phyloP scores from a whole-genome alignment of 2,113 vertebrate genomes.

The Erpornis zantholeuca region DNA sequence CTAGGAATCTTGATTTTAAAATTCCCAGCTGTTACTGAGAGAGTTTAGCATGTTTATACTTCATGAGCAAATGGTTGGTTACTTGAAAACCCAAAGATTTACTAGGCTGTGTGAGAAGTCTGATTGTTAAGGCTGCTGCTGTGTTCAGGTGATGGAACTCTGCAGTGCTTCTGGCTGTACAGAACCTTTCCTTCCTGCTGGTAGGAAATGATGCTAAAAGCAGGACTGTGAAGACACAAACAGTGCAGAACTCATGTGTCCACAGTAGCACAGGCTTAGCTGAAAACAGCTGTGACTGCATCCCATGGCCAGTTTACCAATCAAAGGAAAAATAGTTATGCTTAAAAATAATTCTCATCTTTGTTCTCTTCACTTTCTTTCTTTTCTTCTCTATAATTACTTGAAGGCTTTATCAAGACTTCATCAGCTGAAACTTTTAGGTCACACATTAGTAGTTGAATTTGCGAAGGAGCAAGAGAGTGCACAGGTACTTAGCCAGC shows the following conservation, averaged over 20 bases:
- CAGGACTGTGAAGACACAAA: not conserved
- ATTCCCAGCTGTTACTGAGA: not conserved
- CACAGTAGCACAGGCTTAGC: not conserved
- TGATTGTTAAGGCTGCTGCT: not conserved
- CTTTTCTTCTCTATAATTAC: not conserved
- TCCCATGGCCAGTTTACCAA: not conserved
- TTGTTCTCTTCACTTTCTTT: not conserved
- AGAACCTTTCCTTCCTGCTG: not conserved
- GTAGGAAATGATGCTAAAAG: not conserved
- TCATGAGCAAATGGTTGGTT: not conserved
- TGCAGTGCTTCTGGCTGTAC: not conserved
- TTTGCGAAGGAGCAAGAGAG: constrained; percentile 89
- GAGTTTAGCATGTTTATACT: not conserved
- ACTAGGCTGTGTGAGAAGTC: not conserved
- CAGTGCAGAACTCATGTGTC: not conserved
- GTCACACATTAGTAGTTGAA: constrained; percentile 88
- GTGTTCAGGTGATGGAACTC: not conserved
- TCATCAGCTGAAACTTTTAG: constrained; percentile 89
- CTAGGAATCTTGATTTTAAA: not conserved
- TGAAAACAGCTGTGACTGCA: not conserved
- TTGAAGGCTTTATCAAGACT: constrained; percentile 87
- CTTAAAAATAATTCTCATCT: not conserved
- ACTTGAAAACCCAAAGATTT: not conserved
- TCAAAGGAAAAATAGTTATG: not conserved
- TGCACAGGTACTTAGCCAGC: constrained; percentile 77